phyloP scores from a whole-genome alignment of 2,113 vertebrate species.

The Brachyhypopomus occidentalis region DNA sequence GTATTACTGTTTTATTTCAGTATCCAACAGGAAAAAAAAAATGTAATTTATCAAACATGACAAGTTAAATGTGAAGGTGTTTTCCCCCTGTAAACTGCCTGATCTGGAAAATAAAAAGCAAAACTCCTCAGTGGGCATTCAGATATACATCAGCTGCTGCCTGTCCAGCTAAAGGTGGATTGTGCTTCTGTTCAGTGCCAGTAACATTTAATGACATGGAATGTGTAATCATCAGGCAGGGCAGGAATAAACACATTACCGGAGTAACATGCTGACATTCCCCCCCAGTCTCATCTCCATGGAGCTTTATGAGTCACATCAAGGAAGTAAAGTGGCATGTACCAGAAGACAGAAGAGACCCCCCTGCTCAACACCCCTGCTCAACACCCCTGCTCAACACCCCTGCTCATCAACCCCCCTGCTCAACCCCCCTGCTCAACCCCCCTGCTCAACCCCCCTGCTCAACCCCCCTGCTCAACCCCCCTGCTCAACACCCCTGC shows the following conservation, averaged over 20 bases:
- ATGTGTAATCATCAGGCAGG: conserved; percentile 37
- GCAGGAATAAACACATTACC: conserved; percentile 40
- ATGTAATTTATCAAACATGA: conserved; percentile 36
- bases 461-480: background rate
- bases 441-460: background rate
- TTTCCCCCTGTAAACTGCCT: background rate
- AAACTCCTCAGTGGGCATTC: conserved; percentile 18
- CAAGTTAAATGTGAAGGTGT: conserved; percentile 24
- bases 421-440: background rate
- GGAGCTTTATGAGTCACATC: conserved; percentile 46
- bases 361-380: background rate
- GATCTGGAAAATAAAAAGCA: conserved; percentile 37
- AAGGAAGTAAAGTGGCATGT: conserved; percentile 38
- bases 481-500: no score
- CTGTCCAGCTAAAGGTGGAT: conserved; percentile 3
- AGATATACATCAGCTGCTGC: background rate
- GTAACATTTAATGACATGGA: conserved; percentile 42
- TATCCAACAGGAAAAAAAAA: conserved; percentile 18
- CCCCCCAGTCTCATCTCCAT: conserved; percentile 39
- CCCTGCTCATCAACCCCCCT: background rate
- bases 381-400: background rate
- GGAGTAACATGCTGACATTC: conserved; percentile 39
- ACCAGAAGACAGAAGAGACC: conserved; percentile 31
- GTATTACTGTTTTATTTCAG: conserved; percentile 23
- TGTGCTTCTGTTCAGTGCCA: background rate